A percentile compares a stretch with the other conserved stretches of the same genome.
Evolutionary conservation across 2,888 invertebrate species (phyloP).

Genomic region (Trachelus stipa): DNA sequence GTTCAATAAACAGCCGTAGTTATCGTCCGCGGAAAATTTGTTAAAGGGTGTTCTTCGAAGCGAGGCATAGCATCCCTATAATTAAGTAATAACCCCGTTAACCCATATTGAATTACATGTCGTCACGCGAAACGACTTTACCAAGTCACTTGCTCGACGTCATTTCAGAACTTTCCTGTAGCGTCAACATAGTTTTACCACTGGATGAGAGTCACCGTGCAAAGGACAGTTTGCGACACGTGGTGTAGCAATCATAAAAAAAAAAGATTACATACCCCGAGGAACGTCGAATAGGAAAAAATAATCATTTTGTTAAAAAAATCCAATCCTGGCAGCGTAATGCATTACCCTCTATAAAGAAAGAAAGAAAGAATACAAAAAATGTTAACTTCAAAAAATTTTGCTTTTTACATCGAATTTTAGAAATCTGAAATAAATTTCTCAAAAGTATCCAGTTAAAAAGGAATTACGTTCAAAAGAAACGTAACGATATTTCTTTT

Average conservation of each 20-base stretch:
- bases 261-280: neutral
- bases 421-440: too few relatives aligned
- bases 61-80: neutral
- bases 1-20: neutral
- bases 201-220: neutral
- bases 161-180: neutral
- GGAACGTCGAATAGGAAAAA: neutral
- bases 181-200: neutral
- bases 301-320: neutral
- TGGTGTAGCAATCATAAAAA: neutral
- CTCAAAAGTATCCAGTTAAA: neutral
- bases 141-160: neutral
- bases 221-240: neutral
- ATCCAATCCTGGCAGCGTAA: neutral
- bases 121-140: constrained; percentile 12
- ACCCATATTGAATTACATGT: constrained; percentile 20
- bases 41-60: neutral
- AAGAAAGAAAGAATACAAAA: neutral
- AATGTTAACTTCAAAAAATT: too few relatives aligned
- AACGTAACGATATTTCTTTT: neutral
- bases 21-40: neutral
- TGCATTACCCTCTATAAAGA: neutral
- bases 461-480: neutral
- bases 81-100: constrained; percentile 23
- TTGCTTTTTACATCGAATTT: too few relatives aligned